phyloP scores from a whole-genome alignment of 2,888 invertebrate species.

The Drosophila infuscata region DNA sequence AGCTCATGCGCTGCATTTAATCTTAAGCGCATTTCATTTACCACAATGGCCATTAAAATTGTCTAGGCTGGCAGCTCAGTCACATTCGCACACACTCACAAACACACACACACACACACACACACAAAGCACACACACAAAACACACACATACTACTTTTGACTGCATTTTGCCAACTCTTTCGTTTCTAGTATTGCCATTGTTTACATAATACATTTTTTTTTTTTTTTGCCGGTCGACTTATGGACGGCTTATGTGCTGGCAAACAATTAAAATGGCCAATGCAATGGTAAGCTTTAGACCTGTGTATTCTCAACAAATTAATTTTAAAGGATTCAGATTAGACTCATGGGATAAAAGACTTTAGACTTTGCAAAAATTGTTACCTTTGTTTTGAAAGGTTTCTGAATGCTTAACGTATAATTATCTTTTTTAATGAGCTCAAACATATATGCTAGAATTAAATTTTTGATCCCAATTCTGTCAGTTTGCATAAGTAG shows the following conservation, averaged over 20 bases:
- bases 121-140: constrained; percentile 2
- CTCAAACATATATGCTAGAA: background rate
- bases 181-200: constrained; percentile 26
- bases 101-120: background rate
- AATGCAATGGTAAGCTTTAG: constrained; percentile 45
- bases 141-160: constrained; percentile 1
- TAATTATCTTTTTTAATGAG: background rate
- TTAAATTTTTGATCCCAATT: background rate
- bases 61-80: constrained; percentile 50
- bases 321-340: constrained; percentile 66
- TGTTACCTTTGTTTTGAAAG: background rate
- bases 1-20: constrained; percentile 63
- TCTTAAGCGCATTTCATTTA: constrained; percentile 79
- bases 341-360: constrained; percentile 17
- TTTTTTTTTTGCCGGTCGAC: constrained; percentile 51
- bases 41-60: constrained; percentile 74
- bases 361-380: constrained; percentile 9
- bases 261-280: constrained; percentile 75
- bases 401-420: background rate
- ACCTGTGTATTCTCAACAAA: constrained; percentile 47
- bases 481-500: background rate
- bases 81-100: constrained; percentile 11
- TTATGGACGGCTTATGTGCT: constrained; percentile 70
- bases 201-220: constrained; percentile 46
- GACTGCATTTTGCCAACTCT: constrained; percentile 19